Conservation (phyloP, 2,888 invertebrate species). For the Amblyjoppa proteus region DNA sequence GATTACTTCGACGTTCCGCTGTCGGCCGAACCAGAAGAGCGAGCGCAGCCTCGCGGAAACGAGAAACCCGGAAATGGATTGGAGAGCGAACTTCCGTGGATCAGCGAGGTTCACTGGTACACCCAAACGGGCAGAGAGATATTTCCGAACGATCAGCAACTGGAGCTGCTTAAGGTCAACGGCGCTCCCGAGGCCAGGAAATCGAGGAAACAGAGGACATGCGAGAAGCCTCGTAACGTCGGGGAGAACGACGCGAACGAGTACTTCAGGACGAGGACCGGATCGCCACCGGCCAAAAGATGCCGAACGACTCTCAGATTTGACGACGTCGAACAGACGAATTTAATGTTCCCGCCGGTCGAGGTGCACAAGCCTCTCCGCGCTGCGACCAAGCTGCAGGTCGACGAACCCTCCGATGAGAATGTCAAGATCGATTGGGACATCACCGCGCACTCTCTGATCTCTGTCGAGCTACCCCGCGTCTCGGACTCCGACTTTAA, state of each 20-base stretch:
- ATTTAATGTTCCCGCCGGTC: slow-evolving; percentile 11
- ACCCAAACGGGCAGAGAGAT: slow-evolving; percentile 35
- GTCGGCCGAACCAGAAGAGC: not conserved
- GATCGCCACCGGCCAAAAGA: slow-evolving; percentile 65
- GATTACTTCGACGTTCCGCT: slow-evolving; percentile 24
- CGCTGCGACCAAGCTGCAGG: not conserved
- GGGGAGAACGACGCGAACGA: not conserved
- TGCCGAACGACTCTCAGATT: slow-evolving; percentile 69
- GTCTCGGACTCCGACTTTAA: slow-evolving; percentile 69
- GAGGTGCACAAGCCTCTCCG: slow-evolving; percentile 23
- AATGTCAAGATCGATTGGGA: slow-evolving; percentile 56
- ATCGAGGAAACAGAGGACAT: not conserved
- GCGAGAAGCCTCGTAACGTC: slow-evolving; percentile 8
- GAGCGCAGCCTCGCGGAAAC: not conserved
- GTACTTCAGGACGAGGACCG: slow-evolving; percentile 15
- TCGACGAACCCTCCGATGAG: slow-evolving; percentile 31
- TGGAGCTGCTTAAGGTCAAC: slow-evolving; percentile 39
- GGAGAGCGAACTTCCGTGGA: not conserved
- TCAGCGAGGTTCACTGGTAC: slow-evolving; percentile 16
- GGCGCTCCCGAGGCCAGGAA: not conserved
- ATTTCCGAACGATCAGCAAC: slow-evolving; percentile 19
- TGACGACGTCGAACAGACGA: slow-evolving; percentile 52
- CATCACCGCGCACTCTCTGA: slow-evolving; percentile 55
- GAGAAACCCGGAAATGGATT: not conserved
- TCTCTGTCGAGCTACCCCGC: slow-evolving; percentile 68